Conservation (phyloP, 2,888 invertebrate genomes). For the Diplolepis rosae region DNA sequence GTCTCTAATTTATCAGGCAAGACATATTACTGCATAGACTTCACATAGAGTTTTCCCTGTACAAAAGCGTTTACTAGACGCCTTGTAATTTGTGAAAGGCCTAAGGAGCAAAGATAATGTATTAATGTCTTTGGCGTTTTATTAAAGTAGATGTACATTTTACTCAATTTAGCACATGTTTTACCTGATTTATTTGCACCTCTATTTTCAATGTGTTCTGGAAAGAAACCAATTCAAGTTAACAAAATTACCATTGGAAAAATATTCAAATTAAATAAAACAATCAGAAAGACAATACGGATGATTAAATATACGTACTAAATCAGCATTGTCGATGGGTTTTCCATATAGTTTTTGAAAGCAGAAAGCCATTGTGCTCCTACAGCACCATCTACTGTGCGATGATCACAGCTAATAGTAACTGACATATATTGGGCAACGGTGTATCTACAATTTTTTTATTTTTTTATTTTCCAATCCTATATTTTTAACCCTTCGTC, state of each 20-base stretch:
- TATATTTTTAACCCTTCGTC: too few species aligned
- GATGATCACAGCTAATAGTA: constrained; percentile 97
- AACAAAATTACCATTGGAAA: neutral
- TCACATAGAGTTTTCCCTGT: neutral
- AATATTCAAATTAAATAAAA: neutral
- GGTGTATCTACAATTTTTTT: constrained; percentile 78
- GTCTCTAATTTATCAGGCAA: neutral
- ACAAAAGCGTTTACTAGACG: neutral
- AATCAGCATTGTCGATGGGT: constrained; percentile 95
- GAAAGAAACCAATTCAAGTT: neutral
- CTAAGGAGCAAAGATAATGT: neutral
- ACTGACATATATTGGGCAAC: constrained; percentile 87
- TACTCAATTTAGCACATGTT: neutral
- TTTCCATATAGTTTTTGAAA: constrained; percentile 91
- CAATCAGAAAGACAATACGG: too few species aligned
- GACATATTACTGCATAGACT: constrained; percentile 11
- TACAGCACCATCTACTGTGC: constrained; percentile 98
- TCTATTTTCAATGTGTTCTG: neutral
- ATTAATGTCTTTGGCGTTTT: constrained; percentile 3
- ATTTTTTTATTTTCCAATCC: constrained; percentile 9
- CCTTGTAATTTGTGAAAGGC: constrained; percentile 18
- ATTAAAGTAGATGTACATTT: neutral
- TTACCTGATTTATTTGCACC: constrained; percentile 1
- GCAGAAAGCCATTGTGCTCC: constrained; percentile 96
- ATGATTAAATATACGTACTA: constrained; percentile 75